Evolutionary conservation across 2,888 invertebrate genomes (phyloP).

Genomic region (Tryphoninae sp.): DNA sequence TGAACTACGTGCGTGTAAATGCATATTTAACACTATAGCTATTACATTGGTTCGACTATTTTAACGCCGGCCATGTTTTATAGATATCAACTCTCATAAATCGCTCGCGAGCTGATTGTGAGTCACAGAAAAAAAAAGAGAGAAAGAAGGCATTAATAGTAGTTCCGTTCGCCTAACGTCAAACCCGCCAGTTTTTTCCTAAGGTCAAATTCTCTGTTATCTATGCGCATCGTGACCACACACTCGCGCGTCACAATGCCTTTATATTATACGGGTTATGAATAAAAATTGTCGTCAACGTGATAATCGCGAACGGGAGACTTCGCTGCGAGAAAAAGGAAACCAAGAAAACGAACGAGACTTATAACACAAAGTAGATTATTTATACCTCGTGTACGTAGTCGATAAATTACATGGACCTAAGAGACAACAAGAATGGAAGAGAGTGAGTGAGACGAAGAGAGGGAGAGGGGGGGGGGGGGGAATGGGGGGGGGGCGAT

Average conservation of each 20-base stretch:
- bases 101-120: not conserved
- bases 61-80: not conserved
- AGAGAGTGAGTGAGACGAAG: not conserved
- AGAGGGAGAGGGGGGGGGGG: not conserved
- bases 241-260: constrained; percentile 2
- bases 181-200: not conserved
- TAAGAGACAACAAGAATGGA: not conserved
- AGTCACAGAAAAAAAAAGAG: not conserved
- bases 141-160: no score
- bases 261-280: constrained; percentile 28
- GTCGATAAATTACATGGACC: constrained; percentile 6
- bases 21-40: no score
- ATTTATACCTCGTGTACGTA: not conserved
- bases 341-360: not conserved
- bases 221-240: constrained; percentile 24
- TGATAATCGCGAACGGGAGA: constrained; percentile 11
- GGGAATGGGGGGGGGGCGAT: not conserved
- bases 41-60: no score
- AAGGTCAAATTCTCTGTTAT: constrained; percentile 32
- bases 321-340: not conserved
- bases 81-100: constrained; percentile 47
- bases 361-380: not conserved
- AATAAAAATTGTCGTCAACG: constrained; percentile 23
- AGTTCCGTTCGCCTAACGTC: no score
- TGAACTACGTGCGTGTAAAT: not conserved